Conservation (phyloP, 1,140 invertebrate species). For the Neotoxoptera formosana region DNA sequence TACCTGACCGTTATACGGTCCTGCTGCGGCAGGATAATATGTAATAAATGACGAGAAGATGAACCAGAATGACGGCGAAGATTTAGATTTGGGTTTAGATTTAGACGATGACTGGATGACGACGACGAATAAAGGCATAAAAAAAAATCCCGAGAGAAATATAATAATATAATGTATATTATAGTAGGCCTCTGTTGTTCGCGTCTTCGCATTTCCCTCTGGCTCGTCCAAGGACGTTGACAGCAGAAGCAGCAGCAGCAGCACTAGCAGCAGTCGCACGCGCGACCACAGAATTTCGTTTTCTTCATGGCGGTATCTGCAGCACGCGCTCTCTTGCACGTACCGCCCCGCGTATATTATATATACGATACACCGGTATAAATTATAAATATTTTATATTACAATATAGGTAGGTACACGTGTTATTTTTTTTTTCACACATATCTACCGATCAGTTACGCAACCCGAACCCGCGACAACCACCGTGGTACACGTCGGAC, state of each 20-base stretch:
- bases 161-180: not conserved
- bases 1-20: not conserved
- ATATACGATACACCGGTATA: not conserved
- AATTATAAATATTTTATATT: not conserved
- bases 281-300: constrained; percentile 18
- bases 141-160: not conserved
- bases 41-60: not conserved
- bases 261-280: not conserved
- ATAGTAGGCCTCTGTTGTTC: not conserved
- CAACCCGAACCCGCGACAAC: not conserved
- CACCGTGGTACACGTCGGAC: not conserved
- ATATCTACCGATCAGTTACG: not conserved
- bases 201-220: not conserved
- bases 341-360: not conserved
- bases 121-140: not conserved
- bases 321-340: not conserved
- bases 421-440: not conserved
- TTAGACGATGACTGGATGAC: not conserved
- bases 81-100: not conserved
- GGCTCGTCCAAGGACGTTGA: constrained; percentile 39
- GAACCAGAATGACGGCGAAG: not conserved
- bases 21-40: not conserved
- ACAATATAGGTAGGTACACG: not conserved
- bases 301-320: not conserved
- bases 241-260: not conserved